Conservation (phyloP, 2,888 invertebrate species). For the Sinodicranocentrus sp. region DNA sequence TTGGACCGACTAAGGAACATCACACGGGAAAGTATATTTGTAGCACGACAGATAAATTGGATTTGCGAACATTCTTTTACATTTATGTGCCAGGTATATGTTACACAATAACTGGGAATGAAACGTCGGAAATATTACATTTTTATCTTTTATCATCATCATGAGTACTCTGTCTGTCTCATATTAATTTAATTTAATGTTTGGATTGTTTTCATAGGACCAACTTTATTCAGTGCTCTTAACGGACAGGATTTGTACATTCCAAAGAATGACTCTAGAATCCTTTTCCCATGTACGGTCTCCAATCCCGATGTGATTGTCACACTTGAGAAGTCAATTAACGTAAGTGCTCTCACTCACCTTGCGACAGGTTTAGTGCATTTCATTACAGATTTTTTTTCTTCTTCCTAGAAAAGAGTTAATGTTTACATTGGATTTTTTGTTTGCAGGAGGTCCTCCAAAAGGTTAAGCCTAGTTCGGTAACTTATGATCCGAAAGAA, state of each 20-base stretch:
- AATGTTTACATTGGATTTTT: no score
- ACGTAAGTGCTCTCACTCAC: constrained; percentile 41
- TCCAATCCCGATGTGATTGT: constrained; percentile 71
- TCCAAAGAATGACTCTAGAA: constrained; percentile 66
- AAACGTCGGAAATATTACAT: no score
- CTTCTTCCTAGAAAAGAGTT: no score
- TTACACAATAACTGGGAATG: no score
- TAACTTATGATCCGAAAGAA: constrained; percentile 64
- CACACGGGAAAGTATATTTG: constrained; percentile 75
- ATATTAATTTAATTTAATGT: no score
- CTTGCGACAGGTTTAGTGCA: no score
- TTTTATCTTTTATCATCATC: no score
- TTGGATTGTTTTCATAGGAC: constrained; percentile 66
- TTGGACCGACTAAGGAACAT: constrained; percentile 71
- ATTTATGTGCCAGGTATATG: constrained; percentile 74
- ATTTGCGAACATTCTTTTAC: constrained; percentile 67
- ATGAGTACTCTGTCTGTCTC: no score
- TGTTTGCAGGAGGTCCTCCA: constrained; percentile 64
- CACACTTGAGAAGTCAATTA: constrained; percentile 69
- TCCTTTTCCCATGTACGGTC: constrained; percentile 74
- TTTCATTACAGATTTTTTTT: not conserved
- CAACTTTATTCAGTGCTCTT: constrained; percentile 66
- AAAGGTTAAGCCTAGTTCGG: constrained; percentile 46
- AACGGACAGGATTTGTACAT: constrained; percentile 68
- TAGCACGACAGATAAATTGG: constrained; percentile 63